Base-by-base conservation (phyloP, 2,113 vertebrate species). In the Paralichthys olivaceus region DNA sequence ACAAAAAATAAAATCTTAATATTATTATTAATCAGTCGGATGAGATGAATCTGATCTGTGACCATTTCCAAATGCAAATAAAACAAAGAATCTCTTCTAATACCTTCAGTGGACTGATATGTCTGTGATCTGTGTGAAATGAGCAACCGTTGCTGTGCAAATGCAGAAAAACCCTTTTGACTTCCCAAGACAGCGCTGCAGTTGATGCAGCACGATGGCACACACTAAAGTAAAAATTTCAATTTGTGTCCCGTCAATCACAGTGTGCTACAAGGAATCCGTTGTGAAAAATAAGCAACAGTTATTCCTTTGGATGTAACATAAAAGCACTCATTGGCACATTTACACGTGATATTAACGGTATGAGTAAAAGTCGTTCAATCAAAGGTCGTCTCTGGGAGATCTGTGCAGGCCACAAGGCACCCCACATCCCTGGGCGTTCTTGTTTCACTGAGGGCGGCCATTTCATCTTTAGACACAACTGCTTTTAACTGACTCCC, bases 391-490 rank as follows among this genome's bases (percentile, higher is more conserved):
- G 69, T 88, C 79, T 86, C 68, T 0, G 74, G 53, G 54, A 87
- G 77, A 25, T 68, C 84, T 68, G 20, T 86, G 85, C 91, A 92
- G 49, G 75, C 61, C 54, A 76, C 59, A 0, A 86, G 60, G 62
- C 86, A 61, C 28, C 15, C 34, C 14, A 56, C 83, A 37, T 90
- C 89, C 0, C 83, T 86, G 11, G 59, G 2, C 5, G 80, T 72
- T 80, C 82, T 84, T 19, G 83, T 83, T 76, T 91, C 84, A 77
- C 73, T 66, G 8, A 88, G 78, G 84, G 69, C 65, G 26, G 81
- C 76, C 17, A 77, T 85, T 53, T 84, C 83, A 66, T 92, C 93
- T 0, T 79, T 13, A 5, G 72, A 84, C 79, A 57, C 2, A 58
- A 83, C 77, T 0, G 84, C 32, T 2, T 80, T 74, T 0, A 83